Base-by-base conservation (phyloP, 1,140 invertebrate species). In the Drosophila pandora region DNA sequence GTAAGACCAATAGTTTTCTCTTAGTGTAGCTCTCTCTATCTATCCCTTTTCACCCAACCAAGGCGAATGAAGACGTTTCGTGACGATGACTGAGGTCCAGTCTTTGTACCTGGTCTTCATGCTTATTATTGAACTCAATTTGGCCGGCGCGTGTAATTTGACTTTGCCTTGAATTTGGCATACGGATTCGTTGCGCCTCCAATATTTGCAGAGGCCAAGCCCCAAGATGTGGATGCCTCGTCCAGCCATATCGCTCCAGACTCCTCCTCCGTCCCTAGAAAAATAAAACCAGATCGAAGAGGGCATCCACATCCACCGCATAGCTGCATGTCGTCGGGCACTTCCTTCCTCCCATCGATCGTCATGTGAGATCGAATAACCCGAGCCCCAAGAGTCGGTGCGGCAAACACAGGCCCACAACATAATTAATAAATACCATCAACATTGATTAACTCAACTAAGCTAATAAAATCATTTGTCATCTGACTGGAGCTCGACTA, bases 381-480 rank as follows among this genome's bases (percentile, higher is more conserved):
- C 67, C 45, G 43, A 10, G 43, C 43, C 41, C 2, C 3, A 13
- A 13, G 54, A 54, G 48, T 41, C 48, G 30, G 61, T 43, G 23
- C 41, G 52, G 59, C 61, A 58, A 63, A 47, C 53, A 68, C 49
- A 65, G 71, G 58, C 79, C 65, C 62, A 89, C 84, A 83, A 88
- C 83, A 88, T 88, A 88, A 88, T 88, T 88, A 88, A 88, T 88
- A 88, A 88, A 88, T 88, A 88, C 83, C 83, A 88, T 88, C 83
- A 88, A 88, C 83, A 88, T 88, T 88, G 83, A 88, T 88, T 88
- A 88, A 88, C 83, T 88, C 83, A 88, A 88, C 83, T 88, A 88
- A 88, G 83, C 83, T 88, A 88, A 88, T 88, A 88, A 88, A 88
- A 88, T 88, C 83, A 88, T 88, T 88, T 88, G 83, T 88, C 83